Base-by-base conservation (phyloP, 30 jellyfish, hydroid and myxozoan genomes). In the Phacellophora camtschatica region DNA sequence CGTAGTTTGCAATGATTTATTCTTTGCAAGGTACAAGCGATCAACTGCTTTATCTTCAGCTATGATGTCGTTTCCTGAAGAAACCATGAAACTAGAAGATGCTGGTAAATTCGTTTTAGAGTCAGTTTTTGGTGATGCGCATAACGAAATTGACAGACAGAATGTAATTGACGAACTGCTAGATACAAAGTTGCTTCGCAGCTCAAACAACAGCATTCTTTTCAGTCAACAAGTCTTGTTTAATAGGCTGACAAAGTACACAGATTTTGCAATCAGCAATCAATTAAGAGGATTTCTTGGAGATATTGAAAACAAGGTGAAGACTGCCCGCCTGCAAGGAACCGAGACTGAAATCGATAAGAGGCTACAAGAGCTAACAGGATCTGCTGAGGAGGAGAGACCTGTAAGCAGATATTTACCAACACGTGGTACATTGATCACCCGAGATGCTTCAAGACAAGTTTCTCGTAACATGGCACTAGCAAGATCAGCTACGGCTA, bases 111-210 rank as follows among this genome's bases (percentile, higher is more conserved):
- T 74, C 31, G 90, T 84, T 25, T 67, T 90, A 35, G 98, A 90
- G 49, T 75, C 94, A 20, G 88, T 90, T 48, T 90, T 90, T 68
- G 99, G 96, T 13, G 97, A 93, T 64, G 90, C 96, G 19, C 97
- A 85, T 46, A 66, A 82, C 41, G 96, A 86, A 67, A 66, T 72
- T 29, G 96, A 85, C 62, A 74, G 98, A 25, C 92, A 80, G n/a
- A 86, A 93, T 70, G 97, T 85, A 36, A 75, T 93, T 19, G 89
- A 93, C 51, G 97, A 93, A 43, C 84, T 93, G 16, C 85, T 93
- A 1, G 93, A 86, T 53, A 79, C 90, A 22, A 86, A 93, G 37
- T 89, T 93, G 28, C 49, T 93, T 0, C 95, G 99, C 54, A 74
- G 57, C 20, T 28, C 61, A 34, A 72, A 66, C 53, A 68, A 68